Percentiles rank a stretch among this genome's conserved stretches.
These are phyloP conservation scores for Adoxophyes honmai DNA, from an alignment of 1,140 invertebrate species.

Conservation along the genomic window DNA sequence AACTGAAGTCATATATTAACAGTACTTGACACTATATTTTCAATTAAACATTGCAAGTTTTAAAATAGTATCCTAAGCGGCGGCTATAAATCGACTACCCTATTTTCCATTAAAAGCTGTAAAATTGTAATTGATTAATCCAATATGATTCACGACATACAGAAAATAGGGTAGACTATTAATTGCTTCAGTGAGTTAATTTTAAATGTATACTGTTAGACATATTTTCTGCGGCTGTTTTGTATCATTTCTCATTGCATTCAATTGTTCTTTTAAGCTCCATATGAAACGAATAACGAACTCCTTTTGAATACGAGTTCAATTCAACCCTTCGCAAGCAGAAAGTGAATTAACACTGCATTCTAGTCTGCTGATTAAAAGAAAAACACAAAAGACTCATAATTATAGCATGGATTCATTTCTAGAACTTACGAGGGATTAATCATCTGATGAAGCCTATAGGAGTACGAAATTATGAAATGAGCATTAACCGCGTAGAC, in stretches of 20 bases:
- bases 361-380: not conserved
- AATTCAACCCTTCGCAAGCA: not conserved
- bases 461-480: no score
- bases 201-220: no score
- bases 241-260: no score
- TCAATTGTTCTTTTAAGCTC: no score
- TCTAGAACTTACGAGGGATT: not conserved
- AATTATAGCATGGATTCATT: not conserved
- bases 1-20: not conserved
- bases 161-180: no score
- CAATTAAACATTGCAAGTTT: not conserved
- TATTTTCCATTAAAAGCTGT: not conserved
- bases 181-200: not conserved
- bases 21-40: not conserved
- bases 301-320: not conserved
- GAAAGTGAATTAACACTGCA: not conserved
- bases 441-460: not conserved
- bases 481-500: constrained; percentile 5
- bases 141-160: no score
- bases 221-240: no score
- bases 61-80: not conserved
- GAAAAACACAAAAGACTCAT: not conserved
- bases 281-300: no score
- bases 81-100: not conserved
- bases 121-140: not conserved